Evolutionary conservation across 1,140 invertebrate species (phyloP).

Genomic region (Acarapis woodi): DNA sequence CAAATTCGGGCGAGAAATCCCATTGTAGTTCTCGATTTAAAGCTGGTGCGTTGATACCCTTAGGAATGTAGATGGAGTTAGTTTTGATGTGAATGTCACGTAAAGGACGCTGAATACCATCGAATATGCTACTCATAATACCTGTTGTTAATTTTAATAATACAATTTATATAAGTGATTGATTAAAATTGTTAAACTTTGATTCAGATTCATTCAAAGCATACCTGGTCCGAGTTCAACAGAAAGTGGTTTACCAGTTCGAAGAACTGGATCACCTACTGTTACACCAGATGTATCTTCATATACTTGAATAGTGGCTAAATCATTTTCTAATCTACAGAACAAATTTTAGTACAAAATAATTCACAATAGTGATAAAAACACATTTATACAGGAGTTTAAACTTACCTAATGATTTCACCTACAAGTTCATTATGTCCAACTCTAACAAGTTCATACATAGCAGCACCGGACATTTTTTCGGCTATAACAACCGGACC

Average conservation of each 20-base stretch:
- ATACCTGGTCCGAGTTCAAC: constrained; percentile 97
- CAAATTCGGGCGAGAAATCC: constrained; percentile 70
- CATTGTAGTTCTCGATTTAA: constrained; percentile 50
- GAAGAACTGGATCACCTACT: constrained; percentile 88
- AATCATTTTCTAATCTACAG: constrained; percentile 91
- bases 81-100: constrained; percentile 84
- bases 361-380: too few species aligned
- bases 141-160: too few species aligned
- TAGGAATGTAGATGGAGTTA: constrained; percentile 92
- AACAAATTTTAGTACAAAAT: too few species aligned
- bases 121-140: constrained; percentile 96
- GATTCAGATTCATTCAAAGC: too few species aligned
- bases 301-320: constrained; percentile 98
- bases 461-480: constrained; percentile 95
- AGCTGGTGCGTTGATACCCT: constrained; percentile 78
- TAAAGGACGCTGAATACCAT: constrained; percentile 93
- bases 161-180: too few species aligned
- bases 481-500: constrained; percentile 96
- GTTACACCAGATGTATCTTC: constrained; percentile 99
- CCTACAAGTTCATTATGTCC: constrained; percentile 92
- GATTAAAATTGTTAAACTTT: too few species aligned
- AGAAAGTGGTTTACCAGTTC: constrained; percentile 89
- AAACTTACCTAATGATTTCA: constrained; percentile 95
- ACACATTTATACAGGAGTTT: too few species aligned
- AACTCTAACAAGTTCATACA: constrained; percentile 98